Conservation (phyloP, 2,888 invertebrate genomes). For the Callyntrura sp. region DNA sequence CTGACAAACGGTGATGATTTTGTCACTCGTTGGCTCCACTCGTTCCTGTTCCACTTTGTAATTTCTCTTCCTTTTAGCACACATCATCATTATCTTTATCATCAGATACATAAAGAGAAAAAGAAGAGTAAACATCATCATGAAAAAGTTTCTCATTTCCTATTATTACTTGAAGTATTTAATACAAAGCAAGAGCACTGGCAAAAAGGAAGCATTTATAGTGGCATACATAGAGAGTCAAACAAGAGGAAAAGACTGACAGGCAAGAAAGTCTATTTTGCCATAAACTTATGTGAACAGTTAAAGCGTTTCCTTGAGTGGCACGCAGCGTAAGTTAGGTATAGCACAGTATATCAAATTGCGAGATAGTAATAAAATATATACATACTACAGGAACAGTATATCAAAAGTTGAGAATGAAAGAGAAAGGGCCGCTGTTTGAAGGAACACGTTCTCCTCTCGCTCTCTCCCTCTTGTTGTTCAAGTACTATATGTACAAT, state of each 20-base stretch:
- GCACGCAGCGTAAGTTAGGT: too few relatives aligned
- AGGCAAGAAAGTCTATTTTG: too few relatives aligned
- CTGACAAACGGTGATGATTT: constrained; percentile 28
- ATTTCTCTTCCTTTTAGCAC: constrained; percentile 18
- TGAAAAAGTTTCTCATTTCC: constrained; percentile 21
- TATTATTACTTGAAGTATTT: constrained; percentile 58
- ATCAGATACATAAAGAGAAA: constrained; percentile 8
- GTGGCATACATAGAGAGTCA: neutral
- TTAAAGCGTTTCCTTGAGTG: neutral
- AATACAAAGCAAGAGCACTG: too few relatives aligned
- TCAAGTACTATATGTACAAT: too few relatives aligned
- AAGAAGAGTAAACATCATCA: neutral
- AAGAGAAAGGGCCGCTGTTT: constrained; percentile 52
- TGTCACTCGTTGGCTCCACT: constrained; percentile 42
- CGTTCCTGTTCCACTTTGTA: neutral
- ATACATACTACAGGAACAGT: too few relatives aligned
- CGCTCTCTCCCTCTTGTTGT: too few relatives aligned
- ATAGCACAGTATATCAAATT: too few relatives aligned
- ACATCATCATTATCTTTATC: constrained; percentile 44
- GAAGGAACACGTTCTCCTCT: constrained; percentile 55
- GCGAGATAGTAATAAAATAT: too few relatives aligned
- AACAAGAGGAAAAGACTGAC: constrained; percentile 14
- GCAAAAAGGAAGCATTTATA: neutral
- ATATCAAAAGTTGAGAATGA: constrained; percentile 21
- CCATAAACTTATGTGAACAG: neutral